Conservation (phyloP, 37 sponge, comb jelly and placozoan genomes). For the Crambe crambe region DNA sequence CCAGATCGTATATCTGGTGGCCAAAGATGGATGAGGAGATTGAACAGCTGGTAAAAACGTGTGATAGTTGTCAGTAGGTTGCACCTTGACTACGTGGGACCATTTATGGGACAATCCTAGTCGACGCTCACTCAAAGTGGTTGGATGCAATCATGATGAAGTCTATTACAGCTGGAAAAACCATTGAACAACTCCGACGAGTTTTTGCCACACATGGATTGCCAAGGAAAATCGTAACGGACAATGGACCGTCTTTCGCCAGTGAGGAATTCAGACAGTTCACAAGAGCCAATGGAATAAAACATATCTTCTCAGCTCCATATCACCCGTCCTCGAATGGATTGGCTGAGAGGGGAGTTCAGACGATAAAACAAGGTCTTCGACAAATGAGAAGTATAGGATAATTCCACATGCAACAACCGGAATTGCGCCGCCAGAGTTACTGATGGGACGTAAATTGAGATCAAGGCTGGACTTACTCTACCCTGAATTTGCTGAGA, state of each 20-base stretch:
- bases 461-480: conserved; percentile 1
- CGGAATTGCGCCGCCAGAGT: conserved; percentile 8
- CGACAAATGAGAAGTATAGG: background rate
- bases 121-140: conserved; percentile 13
- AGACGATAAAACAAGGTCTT: conserved; percentile 27
- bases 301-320: conserved; percentile 9
- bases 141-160: background rate
- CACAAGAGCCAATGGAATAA: conserved; percentile 10
- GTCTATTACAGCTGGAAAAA: conserved; percentile 1
- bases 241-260: conserved; percentile 25
- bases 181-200: conserved; percentile 9
- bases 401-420: conserved; percentile 23
- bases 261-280: conserved; percentile 12
- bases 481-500: background rate
- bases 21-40: background rate
- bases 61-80: background rate
- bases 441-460: conserved; percentile 1
- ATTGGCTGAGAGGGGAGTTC: conserved; percentile 46
- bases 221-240: conserved; percentile 20
- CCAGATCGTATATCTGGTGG: background rate
- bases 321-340: conserved; percentile 51
- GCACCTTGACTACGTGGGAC: conserved; percentile 3
- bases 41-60: background rate
- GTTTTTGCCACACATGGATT: conserved; percentile 26
- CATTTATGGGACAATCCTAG: conserved; percentile 4